Conservation (phyloP, 92 coral and sea anemone genomes). For the Parazoanthus darwini region DNA sequence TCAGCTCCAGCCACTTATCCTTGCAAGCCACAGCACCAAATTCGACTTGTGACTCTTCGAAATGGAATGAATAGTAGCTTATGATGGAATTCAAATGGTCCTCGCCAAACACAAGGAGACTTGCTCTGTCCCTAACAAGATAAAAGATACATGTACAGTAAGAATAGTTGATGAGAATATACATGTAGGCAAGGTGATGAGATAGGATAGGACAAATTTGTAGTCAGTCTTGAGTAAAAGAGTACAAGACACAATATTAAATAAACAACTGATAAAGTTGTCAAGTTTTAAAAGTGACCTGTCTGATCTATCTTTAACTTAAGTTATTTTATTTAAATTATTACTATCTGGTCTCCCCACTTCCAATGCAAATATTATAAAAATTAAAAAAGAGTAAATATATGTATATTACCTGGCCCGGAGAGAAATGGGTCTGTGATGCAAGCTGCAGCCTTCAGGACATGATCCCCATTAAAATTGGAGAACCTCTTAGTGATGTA, state of each 20-base stretch:
- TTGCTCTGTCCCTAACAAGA: conserved; percentile 23
- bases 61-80: conserved; percentile 13
- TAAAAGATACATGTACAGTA: background rate
- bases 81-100: background rate
- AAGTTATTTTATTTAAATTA: too few relatives aligned
- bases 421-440: conserved; percentile 9
- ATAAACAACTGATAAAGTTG: too few relatives aligned
- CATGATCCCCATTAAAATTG: conserved; percentile 30
- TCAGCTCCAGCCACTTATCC: conserved; percentile 52
- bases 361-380: too few relatives aligned
- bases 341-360: too few relatives aligned
- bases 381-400: background rate
- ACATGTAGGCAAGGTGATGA: conserved; percentile 14
- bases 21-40: conserved; percentile 17
- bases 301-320: too few relatives aligned
- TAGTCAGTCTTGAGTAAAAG: too few relatives aligned
- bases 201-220: background rate
- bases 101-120: conserved; percentile 2
- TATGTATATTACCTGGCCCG: background rate
- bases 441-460: conserved; percentile 33
- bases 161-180: conserved; percentile 18
- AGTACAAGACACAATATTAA: too few relatives aligned
- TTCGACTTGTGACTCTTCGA: conserved; percentile 6
- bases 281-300: too few relatives aligned
- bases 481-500: background rate